phyloP scores from a whole-genome alignment of 2,888 invertebrate genomes.

The Eupithecia subumbrata region DNA sequence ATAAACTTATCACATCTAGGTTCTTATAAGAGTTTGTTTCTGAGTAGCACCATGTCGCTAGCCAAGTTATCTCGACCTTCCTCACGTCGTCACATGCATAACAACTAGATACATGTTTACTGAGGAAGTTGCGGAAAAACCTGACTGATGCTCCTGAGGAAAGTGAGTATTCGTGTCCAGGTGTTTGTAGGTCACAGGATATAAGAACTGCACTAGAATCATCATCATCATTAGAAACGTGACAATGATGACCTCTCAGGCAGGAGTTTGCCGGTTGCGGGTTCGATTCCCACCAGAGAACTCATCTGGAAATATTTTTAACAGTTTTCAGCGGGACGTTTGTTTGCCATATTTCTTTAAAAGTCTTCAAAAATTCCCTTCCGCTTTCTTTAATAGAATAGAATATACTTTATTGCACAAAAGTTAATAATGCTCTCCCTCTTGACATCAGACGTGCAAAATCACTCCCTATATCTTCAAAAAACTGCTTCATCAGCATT shows the following conservation, averaged over 20 bases:
- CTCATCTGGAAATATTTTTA: neutral
- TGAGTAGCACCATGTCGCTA: conserved; percentile 5
- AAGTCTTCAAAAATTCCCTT: too few species aligned
- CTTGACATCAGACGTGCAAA: too few species aligned
- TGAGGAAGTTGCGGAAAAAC: conserved; percentile 14
- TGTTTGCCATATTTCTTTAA: neutral
- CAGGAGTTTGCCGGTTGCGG: too few species aligned
- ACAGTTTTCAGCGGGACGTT: neutral
- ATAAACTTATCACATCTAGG: too few species aligned
- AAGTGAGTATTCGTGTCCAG: conserved; percentile 5
- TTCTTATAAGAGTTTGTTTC: neutral
- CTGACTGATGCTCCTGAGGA: conserved; percentile 6
- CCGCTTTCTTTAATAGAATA: too few species aligned
- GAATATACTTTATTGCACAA: too few species aligned
- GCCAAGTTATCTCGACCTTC: conserved; percentile 13
- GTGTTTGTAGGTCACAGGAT: conserved; percentile 10
- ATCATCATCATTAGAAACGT: neutral
- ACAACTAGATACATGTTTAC: conserved; percentile 16
- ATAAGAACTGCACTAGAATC: neutral
- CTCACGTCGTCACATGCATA: conserved; percentile 9
- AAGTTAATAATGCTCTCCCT: too few species aligned
- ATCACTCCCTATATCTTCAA: too few species aligned
- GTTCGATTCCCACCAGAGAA: neutral
- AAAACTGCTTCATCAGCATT: too few species aligned
- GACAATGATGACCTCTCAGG: neutral